Evolutionary conservation across 2,113 vertebrate species (phyloP).

Genomic region (Oreochromis spilurus): DNA sequence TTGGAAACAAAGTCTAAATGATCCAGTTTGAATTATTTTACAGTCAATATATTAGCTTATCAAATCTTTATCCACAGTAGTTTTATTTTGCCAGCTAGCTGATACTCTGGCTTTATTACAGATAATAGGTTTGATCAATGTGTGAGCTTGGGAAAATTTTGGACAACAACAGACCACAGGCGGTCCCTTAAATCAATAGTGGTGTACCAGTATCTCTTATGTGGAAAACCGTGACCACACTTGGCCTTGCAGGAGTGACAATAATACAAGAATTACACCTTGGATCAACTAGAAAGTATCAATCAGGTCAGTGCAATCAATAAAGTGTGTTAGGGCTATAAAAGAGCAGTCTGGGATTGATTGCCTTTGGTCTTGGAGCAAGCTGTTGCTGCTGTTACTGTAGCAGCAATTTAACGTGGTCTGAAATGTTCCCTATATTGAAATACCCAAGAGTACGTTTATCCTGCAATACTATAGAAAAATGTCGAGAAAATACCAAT

Average conservation of each 20-base stretch:
- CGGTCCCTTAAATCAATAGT: background rate
- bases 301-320: conserved; percentile 28
- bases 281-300: background rate
- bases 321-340: conserved; percentile 13
- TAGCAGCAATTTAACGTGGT: background rate
- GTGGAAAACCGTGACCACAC: background rate
- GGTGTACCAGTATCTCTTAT: background rate
- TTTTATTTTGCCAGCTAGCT: background rate
- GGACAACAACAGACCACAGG: background rate
- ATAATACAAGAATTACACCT: conserved; percentile 22
- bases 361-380: background rate
- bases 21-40: background rate
- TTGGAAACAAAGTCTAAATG: background rate
- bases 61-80: background rate
- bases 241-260: conserved; percentile 10
- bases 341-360: conserved; percentile 20
- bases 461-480: background rate
- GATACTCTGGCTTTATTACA: background rate
- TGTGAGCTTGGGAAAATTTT: background rate
- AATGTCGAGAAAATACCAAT: background rate
- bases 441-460: background rate
- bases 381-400: background rate
- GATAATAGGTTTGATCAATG: background rate
- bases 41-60: background rate
- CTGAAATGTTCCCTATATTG: background rate